Base-by-base conservation (phyloP, 2,113 vertebrate species). In the Corythaeola cristata region DNA sequence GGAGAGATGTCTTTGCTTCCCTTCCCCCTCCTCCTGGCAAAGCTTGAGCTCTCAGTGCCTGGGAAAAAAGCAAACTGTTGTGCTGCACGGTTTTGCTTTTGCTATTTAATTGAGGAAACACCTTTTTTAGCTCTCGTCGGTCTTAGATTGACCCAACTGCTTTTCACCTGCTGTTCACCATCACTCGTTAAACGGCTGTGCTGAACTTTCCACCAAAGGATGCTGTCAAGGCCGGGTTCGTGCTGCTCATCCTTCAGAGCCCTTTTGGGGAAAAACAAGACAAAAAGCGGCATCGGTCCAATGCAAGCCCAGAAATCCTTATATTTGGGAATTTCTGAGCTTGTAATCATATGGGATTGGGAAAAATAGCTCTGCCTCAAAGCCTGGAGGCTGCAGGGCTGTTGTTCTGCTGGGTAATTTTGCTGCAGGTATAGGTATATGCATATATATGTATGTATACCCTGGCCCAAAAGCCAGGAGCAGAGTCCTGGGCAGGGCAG, bases 61-160 rank as follows among this genome's bases (percentile, higher is more conserved):
- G 5, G 41, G 63, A 93, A 73, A 41, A 41, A 90, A 71, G n/a
- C 88, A 75, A 64, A 53, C 0, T 0, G 5, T 77, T 76, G 63
- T 59, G 78, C 59, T 69, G 60, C 79, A 77, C 5, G 19, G 49
- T 76, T 92, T 75, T 67, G 30, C 53, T 50, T 69, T 47, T 76
- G 2, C 53, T 45, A 3, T 75, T 71, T 49, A 63, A 44, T 17
- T 11, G 78, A 75, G 59, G 68, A 88, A 83, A 47, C 84, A 72
- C 50, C 90, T 90, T 83, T 90, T 90, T 80, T 69, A 92, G 88
- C 55, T 95, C 53, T 88, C 22, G 6, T 80, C 90, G 77, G 44
- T 23, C 67, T 83, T n/a, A 13, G 63, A 33, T 2, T 80, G 92
- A 79, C 71, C 41, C 3, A 1, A 69, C 73, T 72, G 59, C 15